A percentile compares a stretch with the other conserved stretches of the same genome.
phyloP scores from a whole-genome alignment of 92 coral and sea anemone species.

The Epizoanthus fatuus region DNA sequence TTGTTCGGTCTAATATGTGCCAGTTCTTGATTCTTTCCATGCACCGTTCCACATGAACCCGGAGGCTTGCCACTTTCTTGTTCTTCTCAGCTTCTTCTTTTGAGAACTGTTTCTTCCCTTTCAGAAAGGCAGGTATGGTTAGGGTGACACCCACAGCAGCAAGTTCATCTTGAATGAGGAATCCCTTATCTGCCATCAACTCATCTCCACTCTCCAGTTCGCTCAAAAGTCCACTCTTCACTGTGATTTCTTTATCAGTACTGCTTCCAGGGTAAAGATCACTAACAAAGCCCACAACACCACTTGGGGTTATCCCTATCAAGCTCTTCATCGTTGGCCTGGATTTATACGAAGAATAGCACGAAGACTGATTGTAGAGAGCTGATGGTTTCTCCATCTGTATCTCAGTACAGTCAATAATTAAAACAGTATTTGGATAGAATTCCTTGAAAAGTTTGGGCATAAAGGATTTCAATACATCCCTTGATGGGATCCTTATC shows the following conservation, averaged over 20 bases:
- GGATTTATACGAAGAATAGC: conserved; percentile 69
- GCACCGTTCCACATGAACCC: no score
- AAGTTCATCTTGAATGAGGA: conserved; percentile 51
- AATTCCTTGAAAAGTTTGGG: conserved; percentile 62
- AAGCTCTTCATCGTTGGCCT: conserved; percentile 71
- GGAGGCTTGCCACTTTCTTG: conserved; percentile 52
- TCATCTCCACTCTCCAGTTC: no score
- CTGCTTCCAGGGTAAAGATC: conserved; percentile 58
- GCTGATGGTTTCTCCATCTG: conserved; percentile 50
- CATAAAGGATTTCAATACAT: conserved; percentile 56
- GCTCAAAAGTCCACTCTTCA: conserved; percentile 42
- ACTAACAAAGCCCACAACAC: conserved; percentile 54
- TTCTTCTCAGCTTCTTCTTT: conserved; percentile 65
- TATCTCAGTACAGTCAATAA: conserved; percentile 11
- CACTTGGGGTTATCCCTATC: conserved; percentile 73
- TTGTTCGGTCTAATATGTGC: no score
- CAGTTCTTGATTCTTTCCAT: no score
- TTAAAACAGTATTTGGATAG: conserved; percentile 59
- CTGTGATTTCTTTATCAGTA: conserved; percentile 63
- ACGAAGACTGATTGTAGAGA: conserved; percentile 66
- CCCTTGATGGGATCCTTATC: conserved; percentile 68
- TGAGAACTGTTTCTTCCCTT: conserved; percentile 49
- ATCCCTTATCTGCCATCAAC: no score
- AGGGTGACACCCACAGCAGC: conserved; percentile 49
- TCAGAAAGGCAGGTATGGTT: conserved; percentile 47